Base-by-base conservation (phyloP, 2,113 vertebrate genomes). In the Paraplagusia blochii region DNA sequence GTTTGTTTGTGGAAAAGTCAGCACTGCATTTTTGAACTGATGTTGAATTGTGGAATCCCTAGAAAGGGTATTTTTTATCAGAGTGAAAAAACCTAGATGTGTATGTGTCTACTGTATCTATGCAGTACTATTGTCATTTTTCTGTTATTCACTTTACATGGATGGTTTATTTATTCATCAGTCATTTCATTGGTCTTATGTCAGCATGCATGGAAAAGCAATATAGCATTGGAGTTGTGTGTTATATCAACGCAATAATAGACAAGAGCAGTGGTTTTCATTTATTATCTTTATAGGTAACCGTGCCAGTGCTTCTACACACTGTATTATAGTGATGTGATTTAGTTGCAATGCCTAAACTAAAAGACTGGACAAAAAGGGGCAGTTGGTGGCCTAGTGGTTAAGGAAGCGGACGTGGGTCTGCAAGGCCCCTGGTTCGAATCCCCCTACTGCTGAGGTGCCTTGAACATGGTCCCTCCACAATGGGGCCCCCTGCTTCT, bases 221-320 rank as follows among this genome's bases (percentile, higher is more conserved):
- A 29, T 29, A 29, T 29, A 29, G 22, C 22, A 29, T 53, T 63
- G 58, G 72, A 76, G 73, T 74, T 80, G 82, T 72, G 48, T 35
- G 43, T 82, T 64, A 81, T 63, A 79, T 29, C 3, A 29, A 29
- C 22, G 6, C 22, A 29, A 2, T 29, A 29, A 29, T 29, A 6
- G 22, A 29, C 22, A 6, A 29, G 22, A 29, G 6, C 39, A 66
- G 66, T 60, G 44, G 29, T 66, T 80, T 71, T 75, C 44, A 64
- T 80, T 68, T 42, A 68, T 48, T 67, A 57, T 58, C 53, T 8
- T 57, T 66, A 65, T 67, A 38, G 63, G 11, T 53, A 36, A 14
- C 46, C 46, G 47, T 39, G 42, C 57, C 44, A 15, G 16, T 56
- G 29, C 11, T 47, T 55, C 53, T 63, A 43, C 50, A 59, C 22